phyloP scores from a whole-genome alignment of 2,888 invertebrate genomes.

The Noctua comes region DNA sequence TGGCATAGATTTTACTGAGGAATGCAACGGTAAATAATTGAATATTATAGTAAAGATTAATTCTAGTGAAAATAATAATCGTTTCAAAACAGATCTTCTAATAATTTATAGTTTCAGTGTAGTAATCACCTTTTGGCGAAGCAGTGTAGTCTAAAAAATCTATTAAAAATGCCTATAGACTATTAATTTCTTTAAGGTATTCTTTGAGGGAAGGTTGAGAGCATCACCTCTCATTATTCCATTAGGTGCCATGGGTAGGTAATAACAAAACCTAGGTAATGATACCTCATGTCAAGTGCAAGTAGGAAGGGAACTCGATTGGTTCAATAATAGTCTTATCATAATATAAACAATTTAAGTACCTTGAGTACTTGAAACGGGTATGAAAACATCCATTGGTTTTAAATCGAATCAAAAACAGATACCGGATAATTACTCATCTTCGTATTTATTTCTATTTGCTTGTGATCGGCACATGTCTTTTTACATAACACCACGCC shows the following conservation, averaged over 20 bases:
- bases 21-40: background rate
- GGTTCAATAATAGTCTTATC: conserved; percentile 12
- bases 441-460: background rate
- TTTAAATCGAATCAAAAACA: background rate
- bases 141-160: too few relatives aligned
- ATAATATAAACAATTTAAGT: background rate
- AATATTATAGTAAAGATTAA: background rate
- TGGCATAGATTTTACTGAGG: background rate
- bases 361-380: background rate
- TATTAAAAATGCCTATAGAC: background rate
- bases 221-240: background rate
- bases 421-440: background rate
- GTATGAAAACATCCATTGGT: background rate
- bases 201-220: background rate
- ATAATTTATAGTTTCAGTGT: background rate
- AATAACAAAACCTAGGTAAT: background rate
- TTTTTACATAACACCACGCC: too few relatives aligned
- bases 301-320: background rate
- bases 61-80: background rate
- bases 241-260: background rate
- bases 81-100: too few relatives aligned
- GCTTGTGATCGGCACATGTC: background rate
- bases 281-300: background rate
- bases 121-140: background rate
- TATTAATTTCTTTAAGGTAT: background rate